phyloP scores from a whole-genome alignment of 2,113 vertebrate species.

The Gasterosteus nipponicus region DNA sequence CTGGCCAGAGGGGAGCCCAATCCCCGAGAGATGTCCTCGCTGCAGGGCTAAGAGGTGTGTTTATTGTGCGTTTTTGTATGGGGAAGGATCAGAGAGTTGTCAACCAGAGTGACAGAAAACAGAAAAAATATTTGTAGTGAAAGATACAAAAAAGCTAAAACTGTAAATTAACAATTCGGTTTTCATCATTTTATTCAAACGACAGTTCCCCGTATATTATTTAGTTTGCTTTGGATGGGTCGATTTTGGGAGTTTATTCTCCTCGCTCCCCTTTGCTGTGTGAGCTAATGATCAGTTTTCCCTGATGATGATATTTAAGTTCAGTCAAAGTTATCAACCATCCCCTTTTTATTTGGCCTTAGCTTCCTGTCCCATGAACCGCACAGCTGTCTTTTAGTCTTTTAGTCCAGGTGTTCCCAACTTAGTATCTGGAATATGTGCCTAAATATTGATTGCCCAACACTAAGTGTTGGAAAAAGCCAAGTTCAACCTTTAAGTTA shows the following conservation, averaged over 20 bases:
- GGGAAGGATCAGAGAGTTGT: constrained; percentile 26
- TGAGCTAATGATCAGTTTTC: background rate
- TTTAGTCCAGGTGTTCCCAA: too few species aligned
- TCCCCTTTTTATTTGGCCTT: background rate
- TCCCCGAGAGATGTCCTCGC: constrained; percentile 64
- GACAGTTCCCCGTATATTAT: background rate
- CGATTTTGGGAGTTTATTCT: background rate
- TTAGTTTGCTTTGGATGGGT: constrained; percentile 11
- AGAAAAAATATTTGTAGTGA: background rate
- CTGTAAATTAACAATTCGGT: background rate
- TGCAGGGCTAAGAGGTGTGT: constrained; percentile 64
- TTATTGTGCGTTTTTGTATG: constrained; percentile 44
- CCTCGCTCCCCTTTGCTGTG: background rate
- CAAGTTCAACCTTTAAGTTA: too few species aligned
- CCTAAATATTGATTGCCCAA: too few species aligned
- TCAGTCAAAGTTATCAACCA: background rate
- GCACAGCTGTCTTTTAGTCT: background rate
- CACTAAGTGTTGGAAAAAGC: too few species aligned
- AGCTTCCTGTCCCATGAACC: background rate
- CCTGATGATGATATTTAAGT: background rate
- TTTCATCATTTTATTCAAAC: background rate
- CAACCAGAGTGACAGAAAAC: constrained; percentile 17
- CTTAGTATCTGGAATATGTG: too few species aligned
- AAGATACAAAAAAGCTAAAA: constrained; percentile 9
- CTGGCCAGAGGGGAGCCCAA: constrained; percentile 63